Evolutionary conservation across 2,797 vertebrate species (phyloP).

Genomic region (Esox lucius): DNA sequence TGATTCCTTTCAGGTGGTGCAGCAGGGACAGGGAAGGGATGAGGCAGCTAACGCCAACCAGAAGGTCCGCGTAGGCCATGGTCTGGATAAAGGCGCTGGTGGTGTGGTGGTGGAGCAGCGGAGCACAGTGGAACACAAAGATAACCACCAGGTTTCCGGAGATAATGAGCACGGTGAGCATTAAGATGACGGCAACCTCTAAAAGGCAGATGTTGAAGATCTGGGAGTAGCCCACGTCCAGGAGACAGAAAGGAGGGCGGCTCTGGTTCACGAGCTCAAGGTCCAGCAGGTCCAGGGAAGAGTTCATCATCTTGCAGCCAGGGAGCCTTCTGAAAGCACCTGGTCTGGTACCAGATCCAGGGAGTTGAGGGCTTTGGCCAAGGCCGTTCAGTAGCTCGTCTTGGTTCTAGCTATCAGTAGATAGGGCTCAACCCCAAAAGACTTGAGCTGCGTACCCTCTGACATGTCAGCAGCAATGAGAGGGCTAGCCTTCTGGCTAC

Average conservation of each 20-base stretch:
- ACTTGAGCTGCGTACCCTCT: conserved; percentile 29
- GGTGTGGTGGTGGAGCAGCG: conserved; percentile 93
- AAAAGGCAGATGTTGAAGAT: conserved; percentile 88
- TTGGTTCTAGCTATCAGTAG: conserved; percentile 38
- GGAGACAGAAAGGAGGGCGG: conserved; percentile 87
- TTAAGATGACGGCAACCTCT: conserved; percentile 90
- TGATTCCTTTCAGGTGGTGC: conserved; percentile 83
- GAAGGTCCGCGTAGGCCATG: conserved; percentile 96
- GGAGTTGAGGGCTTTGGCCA: conserved; percentile 18
- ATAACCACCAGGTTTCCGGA: conserved; percentile 95
- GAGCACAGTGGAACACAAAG: conserved; percentile 98
- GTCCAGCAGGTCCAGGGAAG: conserved; percentile 77
- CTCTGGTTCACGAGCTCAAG: conserved; percentile 74
- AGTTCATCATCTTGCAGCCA: conserved; percentile 87
- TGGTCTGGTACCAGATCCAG: conserved; percentile 31
- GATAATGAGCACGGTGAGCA: conserved; percentile 93
- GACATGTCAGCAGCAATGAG: conserved; percentile 42
- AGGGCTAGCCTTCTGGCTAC: not conserved
- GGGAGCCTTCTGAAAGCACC: conserved; percentile 60
- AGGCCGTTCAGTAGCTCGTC: conserved; percentile 24
- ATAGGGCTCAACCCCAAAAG: conserved; percentile 32
- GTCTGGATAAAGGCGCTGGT: conserved; percentile 99
- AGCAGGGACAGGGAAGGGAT: conserved; percentile 93
- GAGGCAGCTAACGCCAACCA: conserved; percentile 96
- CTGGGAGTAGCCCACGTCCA: conserved; percentile 87